phyloP scores from a whole-genome alignment of 1,140 invertebrate genomes.

The Zaprionus lachaisei region DNA sequence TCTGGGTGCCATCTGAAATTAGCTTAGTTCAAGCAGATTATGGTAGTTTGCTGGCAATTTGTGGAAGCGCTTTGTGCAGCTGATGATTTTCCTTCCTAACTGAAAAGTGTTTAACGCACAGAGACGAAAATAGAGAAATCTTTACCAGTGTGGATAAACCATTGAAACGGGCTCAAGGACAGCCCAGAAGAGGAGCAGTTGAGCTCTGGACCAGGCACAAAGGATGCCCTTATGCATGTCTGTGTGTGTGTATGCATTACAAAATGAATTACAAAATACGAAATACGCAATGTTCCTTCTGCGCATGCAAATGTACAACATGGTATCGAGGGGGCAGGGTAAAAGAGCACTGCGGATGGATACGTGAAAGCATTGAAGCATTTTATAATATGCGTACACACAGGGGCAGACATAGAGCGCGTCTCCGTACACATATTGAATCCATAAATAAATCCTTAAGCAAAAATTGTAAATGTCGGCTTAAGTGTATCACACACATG shows the following conservation, averaged over 20 bases:
- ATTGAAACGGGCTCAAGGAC: not conserved
- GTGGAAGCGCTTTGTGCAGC: not conserved
- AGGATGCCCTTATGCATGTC: not conserved
- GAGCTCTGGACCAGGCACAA: not conserved
- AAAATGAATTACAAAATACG: conserved; percentile 69
- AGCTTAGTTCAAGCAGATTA: not conserved
- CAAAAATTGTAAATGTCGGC: conserved; percentile 83
- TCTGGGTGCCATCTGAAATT: not conserved
- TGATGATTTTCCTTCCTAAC: not conserved
- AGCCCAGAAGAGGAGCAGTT: not conserved
- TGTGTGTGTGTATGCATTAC: conserved; percentile 42
- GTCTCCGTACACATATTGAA: conserved; percentile 73
- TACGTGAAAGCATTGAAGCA: conserved; percentile 56
- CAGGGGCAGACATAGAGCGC: conserved; percentile 2
- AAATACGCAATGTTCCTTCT: conserved; percentile 65
- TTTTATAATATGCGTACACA: conserved; percentile 50
- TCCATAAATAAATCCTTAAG: conserved; percentile 83
- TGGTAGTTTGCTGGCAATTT: conserved; percentile 4
- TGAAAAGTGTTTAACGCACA: not conserved
- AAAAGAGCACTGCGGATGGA: conserved; percentile 5
- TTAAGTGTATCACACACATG: conserved; percentile 74
- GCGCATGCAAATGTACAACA: conserved; percentile 65
- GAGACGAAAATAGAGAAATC: not conserved
- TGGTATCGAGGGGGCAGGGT: not conserved
- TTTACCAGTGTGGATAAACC: too few relatives aligned